Conservation (phyloP, 2,113 vertebrate genomes). For the Rhinogobius similis region DNA sequence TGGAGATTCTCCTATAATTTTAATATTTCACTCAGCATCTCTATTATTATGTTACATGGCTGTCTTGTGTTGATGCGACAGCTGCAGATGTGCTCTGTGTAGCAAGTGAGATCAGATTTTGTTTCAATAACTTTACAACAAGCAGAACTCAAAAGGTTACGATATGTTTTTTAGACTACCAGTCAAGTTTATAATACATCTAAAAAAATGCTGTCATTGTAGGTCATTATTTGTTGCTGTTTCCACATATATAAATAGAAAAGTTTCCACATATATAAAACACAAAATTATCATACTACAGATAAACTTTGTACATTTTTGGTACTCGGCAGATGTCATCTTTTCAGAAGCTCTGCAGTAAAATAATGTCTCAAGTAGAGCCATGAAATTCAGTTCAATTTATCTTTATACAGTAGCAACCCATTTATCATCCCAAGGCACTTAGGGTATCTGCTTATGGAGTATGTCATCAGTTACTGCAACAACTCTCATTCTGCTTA, state of each 20-base stretch:
- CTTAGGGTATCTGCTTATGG: background rate
- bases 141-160: background rate
- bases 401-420: conserved; percentile 4
- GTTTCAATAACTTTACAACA: conserved; percentile 5
- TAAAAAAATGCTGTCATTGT: no score
- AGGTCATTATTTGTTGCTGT: background rate
- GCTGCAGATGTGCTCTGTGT: conserved; percentile 8
- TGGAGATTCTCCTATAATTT: conserved; percentile 8
- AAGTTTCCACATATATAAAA: no score
- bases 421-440: conserved; percentile 6
- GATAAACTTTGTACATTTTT: background rate
- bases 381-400: conserved; percentile 5
- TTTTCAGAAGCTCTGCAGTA: background rate
- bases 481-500: conserved; percentile 1
- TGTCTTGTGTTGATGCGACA: conserved; percentile 10
- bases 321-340: background rate
- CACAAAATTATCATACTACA: no score
- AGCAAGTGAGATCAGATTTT: background rate
- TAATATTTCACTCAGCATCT: conserved; percentile 6
- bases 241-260: background rate
- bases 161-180: background rate
- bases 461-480: conserved; percentile 9
- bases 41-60: conserved; percentile 7
- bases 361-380: conserved; percentile 4
- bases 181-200: background rate